Percentiles rank a stretch among this genome's conserved stretches.
These are phyloP conservation scores for Sinodicranocentrus sp. DNA, from an alignment of 2,888 invertebrate species.

Conservation along the genomic window DNA sequence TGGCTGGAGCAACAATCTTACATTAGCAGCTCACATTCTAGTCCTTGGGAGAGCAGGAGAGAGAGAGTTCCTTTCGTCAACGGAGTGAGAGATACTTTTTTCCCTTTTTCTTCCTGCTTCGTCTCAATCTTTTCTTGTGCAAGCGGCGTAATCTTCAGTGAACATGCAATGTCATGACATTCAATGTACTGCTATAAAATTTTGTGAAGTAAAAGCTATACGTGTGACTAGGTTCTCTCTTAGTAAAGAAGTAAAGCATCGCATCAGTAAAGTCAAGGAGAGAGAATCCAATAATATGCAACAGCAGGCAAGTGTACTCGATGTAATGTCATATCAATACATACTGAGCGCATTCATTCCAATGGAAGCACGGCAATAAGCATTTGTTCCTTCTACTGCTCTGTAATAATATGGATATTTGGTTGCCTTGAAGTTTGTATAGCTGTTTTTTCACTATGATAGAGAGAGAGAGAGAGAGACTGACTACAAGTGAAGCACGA, in stretches of 20 bases:
- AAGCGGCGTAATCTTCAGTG: slow-evolving; percentile 51
- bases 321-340: slow-evolving; percentile 6
- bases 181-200: slow-evolving; percentile 36
- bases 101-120: slow-evolving; percentile 13
- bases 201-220: not conserved
- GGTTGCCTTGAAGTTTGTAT: not conserved
- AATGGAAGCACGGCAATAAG: not conserved
- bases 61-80: slow-evolving; percentile 16
- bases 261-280: not conserved
- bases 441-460: too few species aligned
- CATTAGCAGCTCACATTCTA: slow-evolving; percentile 1
- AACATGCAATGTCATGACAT: slow-evolving; percentile 65
- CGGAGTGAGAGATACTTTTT: slow-evolving; percentile 12
- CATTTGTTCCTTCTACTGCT: not conserved
- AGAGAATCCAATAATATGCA: slow-evolving; percentile 26
- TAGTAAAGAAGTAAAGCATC: too few species aligned
- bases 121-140: slow-evolving; percentile 17
- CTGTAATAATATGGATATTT: not conserved
- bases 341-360: slow-evolving; percentile 27
- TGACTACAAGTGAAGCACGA: slow-evolving; percentile 9
- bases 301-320: not conserved
- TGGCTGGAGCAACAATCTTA: not conserved
- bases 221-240: too few species aligned
- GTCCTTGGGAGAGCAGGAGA: not conserved
- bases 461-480: too few species aligned